Evolutionary conservation across 2,113 vertebrate genomes (phyloP).

Genomic region (Platysternon megacephalum): DNA sequence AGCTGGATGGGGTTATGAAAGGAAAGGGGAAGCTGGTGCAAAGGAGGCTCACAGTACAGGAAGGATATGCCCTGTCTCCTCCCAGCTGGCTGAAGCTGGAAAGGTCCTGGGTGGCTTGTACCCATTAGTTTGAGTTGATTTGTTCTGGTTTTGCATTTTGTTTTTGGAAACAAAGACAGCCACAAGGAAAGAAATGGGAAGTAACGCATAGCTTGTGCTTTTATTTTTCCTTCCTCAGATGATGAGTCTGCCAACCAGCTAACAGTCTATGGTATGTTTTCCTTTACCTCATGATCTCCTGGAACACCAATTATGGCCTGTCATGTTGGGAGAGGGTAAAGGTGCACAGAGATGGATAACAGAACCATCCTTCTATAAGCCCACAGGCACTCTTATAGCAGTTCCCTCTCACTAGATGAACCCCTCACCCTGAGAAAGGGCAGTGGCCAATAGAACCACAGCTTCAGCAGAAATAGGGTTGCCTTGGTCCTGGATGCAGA

Average conservation of each 20-base stretch:
- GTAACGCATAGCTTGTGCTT: neutral
- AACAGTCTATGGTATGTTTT: neutral
- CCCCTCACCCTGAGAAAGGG: neutral
- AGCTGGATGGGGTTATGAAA: neutral
- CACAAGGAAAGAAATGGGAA: fast-evolving
- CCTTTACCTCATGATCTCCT: neutral
- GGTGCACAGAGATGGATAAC: neutral
- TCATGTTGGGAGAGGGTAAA: neutral
- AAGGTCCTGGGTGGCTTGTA: neutral
- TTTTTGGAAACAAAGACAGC: neutral
- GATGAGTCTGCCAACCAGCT: neutral
- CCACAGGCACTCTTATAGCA: neutral
- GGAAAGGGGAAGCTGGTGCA: neutral
- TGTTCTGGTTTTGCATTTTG: neutral
- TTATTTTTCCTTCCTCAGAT: neutral
- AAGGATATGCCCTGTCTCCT: neutral
- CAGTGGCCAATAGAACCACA: neutral
- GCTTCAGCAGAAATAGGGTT: neutral
- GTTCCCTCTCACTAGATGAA: neutral
- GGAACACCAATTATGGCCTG: neutral
- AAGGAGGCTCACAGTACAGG: fast-evolving
- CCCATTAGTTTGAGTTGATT: neutral
- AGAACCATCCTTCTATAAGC: neutral
- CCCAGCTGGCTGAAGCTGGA: neutral
- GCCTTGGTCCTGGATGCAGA: neutral